Percentiles rank a stretch among this genome's conserved stretches.
These are phyloP conservation scores for Eledona agricola DNA, from an alignment of 2,888 invertebrate genomes.

Conservation along the genomic window DNA sequence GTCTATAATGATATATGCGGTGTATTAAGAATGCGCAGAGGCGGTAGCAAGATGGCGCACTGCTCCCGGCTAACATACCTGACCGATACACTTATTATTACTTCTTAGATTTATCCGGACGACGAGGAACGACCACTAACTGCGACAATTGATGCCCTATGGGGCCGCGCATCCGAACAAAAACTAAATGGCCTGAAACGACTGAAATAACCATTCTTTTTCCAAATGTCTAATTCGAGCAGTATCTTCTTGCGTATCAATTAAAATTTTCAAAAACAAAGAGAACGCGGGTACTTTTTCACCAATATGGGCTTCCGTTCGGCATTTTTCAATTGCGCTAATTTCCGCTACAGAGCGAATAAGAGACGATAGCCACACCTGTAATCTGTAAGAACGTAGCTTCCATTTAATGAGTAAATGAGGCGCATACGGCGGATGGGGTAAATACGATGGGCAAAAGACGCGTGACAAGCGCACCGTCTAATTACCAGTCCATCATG, in stretches of 20 bases:
- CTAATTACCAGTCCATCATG: conserved; percentile 56
- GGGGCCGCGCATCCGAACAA: no score
- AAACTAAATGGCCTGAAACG: no score
- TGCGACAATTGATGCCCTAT: no score
- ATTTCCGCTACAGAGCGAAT: conserved; percentile 15
- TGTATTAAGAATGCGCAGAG: conserved; percentile 58
- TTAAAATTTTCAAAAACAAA: no score
- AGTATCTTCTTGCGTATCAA: no score
- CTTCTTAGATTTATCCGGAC: conserved; percentile 34
- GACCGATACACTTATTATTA: conserved; percentile 45
- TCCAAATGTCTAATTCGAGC: no score
- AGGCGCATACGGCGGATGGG: conserved; percentile 19
- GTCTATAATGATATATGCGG: conserved; percentile 64
- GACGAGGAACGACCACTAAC: no score
- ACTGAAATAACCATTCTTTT: no score
- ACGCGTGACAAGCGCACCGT: conserved; percentile 56
- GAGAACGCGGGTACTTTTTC: no score
- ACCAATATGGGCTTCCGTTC: conserved; percentile 6
- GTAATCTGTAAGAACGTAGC: conserved; percentile 8
- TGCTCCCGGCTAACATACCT: conserved; percentile 41
- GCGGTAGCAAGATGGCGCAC: conserved; percentile 58
- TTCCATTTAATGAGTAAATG: conserved; percentile 19
- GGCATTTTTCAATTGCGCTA: neutral
- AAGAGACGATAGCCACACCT: conserved; percentile 9
- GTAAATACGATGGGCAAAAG: conserved; percentile 33